Evolutionary conservation across 92 coral and sea anemone genomes (phyloP), one percentile per base, ranked within the genome.

Genomic region (Ricordea florida): DNA sequence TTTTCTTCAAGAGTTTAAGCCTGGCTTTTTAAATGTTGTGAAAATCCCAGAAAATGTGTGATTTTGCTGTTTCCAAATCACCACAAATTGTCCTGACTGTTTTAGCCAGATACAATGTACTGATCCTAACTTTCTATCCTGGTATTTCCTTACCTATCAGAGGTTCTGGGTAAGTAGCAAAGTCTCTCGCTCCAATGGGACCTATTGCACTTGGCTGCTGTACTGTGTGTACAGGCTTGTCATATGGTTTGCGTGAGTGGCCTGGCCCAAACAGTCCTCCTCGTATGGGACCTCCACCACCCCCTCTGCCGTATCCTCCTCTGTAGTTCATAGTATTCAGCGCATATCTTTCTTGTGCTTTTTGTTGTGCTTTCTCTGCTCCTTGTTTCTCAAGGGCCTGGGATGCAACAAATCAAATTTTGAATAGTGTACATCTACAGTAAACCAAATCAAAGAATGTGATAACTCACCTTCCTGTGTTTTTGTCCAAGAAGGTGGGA

Each of bases 401-500:
- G 8, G 1, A 23, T 26, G 42, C 9, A 25, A 25, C 11, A 11
- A 57, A 16, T 20, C 0, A 30, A 10, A 1, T 6, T 13, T 0
- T 1, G 42, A 38, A 1, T 17, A 38, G 2, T 10, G 18, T 13
- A 34, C 18, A 15, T 16, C 16, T 3, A 16, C 22, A 61, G 20
- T 0, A 3, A 47, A 41, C 27, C 30, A 56, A 23, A 53, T 2
- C 3, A 3, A 23, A 0, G 30, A 53, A n/a, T 4, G 7, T 37
- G 44, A 37, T 37, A 22, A 72, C 34, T 29, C 61, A 96, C 99
- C 97, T 92, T 96, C 52, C 97, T 79, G 74, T 96, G 99, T 34
- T 92, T 96, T 58, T 86, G 93, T 25, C 99, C 99, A 63, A 92
- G 48, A 27, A 96, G 93, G 69, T 96, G 99, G 2, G 92, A 62